phyloP scores from a whole-genome alignment of 2,797 vertebrate species.

The Mallotus villosus region DNA sequence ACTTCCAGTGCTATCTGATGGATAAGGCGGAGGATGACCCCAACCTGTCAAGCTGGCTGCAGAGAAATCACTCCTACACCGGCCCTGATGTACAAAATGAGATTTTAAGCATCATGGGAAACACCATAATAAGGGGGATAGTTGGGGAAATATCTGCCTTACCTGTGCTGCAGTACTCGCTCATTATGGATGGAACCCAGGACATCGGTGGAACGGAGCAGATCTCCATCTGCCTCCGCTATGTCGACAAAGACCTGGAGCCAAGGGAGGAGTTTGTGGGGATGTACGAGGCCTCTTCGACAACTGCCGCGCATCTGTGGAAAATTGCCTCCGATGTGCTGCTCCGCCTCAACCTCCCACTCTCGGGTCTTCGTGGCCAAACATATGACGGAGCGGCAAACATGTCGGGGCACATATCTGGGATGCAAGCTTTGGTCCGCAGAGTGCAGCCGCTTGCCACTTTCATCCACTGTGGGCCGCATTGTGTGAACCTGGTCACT shows the following conservation, averaged over 20 bases:
- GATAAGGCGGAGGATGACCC: neutral
- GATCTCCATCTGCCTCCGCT: neutral
- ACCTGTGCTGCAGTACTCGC: neutral
- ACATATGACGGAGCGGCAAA: conserved; percentile 29
- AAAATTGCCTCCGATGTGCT: conserved; percentile 27
- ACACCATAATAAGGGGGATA: conserved; percentile 1
- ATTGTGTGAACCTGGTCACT: conserved; percentile 29
- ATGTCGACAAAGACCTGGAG: neutral
- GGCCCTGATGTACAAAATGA: conserved; percentile 10
- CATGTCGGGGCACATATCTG: conserved; percentile 23
- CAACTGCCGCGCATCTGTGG: conserved; percentile 13
- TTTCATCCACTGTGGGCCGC: conserved; percentile 29
- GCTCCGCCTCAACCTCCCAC: conserved; percentile 24
- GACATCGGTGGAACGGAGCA: conserved; percentile 4
- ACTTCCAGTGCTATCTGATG: neutral
- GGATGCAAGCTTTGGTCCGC: conserved; percentile 8
- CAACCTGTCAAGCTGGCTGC: neutral
- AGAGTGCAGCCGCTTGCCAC: conserved; percentile 18
- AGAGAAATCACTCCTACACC: neutral
- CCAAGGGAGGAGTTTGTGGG: conserved; percentile 5
- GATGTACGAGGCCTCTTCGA: conserved; percentile 17
- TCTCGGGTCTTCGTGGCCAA: conserved; percentile 20
- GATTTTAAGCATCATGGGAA: conserved; percentile 6
- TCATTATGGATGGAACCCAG: conserved; percentile 12
- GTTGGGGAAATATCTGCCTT: neutral